A percentile compares a stretch with the other conserved stretches of the same genome.
These are phyloP conservation scores for Saguinus midas DNA, from an alignment of 2,113 vertebrate genomes.

Conservation along the genomic window DNA sequence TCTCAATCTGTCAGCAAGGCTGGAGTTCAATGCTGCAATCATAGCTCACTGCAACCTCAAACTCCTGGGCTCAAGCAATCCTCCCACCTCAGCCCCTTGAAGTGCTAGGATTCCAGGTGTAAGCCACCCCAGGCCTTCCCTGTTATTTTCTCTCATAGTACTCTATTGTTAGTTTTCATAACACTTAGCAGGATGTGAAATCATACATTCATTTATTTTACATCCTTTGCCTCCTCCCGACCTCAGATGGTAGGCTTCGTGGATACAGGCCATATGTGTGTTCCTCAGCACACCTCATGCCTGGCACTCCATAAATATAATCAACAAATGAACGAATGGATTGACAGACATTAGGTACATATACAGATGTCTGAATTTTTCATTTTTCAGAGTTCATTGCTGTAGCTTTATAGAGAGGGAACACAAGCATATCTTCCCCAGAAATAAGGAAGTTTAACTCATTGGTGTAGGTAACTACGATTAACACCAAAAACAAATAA, in stretches of 20 bases:
- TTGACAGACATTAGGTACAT: neutral
- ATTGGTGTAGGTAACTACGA: neutral
- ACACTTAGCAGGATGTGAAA: neutral
- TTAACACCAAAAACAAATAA: neutral
- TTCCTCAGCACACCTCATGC: neutral
- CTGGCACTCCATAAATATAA: neutral
- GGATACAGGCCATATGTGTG: neutral
- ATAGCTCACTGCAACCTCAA: no score
- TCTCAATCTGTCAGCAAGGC: no score
- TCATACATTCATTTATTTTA: neutral
- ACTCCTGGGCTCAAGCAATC: no score
- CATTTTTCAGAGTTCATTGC: neutral
- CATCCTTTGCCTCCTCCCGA: neutral
- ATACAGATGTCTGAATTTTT: neutral
- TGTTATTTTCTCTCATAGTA: neutral
- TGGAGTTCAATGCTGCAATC: no score
- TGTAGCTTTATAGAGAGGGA: neutral
- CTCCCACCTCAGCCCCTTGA: no score
- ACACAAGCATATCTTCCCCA: neutral
- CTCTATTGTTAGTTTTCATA: neutral
- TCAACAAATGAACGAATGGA: neutral
- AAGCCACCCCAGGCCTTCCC: no score
- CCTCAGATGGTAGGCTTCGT: neutral
- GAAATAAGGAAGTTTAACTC: slow-evolving; percentile 8
- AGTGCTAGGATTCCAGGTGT: no score